Percentiles rank a stretch among this genome's conserved stretches.
Evolutionary conservation across 1,140 invertebrate species (phyloP).

Genomic region (Drosophila kurseongensis): DNA sequence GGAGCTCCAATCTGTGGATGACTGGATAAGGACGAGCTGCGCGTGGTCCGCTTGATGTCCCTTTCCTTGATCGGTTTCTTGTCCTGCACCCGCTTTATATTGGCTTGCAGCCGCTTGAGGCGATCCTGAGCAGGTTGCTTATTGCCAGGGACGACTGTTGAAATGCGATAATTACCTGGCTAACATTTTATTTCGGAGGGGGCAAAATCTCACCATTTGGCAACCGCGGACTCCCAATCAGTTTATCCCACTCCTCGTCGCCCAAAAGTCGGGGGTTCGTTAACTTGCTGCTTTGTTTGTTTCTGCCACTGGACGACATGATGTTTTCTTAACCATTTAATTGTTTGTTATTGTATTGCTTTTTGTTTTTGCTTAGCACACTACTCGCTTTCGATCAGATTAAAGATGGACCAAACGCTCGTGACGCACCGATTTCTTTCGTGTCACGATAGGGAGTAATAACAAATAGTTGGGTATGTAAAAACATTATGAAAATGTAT

Average conservation of each 20-base stretch:
- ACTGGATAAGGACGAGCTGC: conserved; percentile 1
- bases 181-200: too few species aligned
- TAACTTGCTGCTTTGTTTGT: neutral
- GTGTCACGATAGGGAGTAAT: neutral
- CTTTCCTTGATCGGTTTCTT: conserved; percentile 13
- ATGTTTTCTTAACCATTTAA: neutral
- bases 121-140: conserved; percentile 66
- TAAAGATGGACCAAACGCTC: neutral
- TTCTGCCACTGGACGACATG: neutral
- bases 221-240: neutral
- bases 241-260: neutral
- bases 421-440: neutral
- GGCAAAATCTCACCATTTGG: neutral
- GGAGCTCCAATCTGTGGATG: neutral
- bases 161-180: neutral
- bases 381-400: neutral
- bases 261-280: neutral
- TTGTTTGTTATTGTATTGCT: neutral
- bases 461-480: too few species aligned
- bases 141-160: neutral
- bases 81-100: conserved; percentile 34
- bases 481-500: too few species aligned
- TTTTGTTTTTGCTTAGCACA: neutral
- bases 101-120: conserved; percentile 65
- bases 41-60: neutral